A percentile compares a stretch with the other conserved stretches of the same genome.
Evolutionary conservation across 2,113 vertebrate genomes (phyloP).

Genomic region (Pedionomus torquatus): DNA sequence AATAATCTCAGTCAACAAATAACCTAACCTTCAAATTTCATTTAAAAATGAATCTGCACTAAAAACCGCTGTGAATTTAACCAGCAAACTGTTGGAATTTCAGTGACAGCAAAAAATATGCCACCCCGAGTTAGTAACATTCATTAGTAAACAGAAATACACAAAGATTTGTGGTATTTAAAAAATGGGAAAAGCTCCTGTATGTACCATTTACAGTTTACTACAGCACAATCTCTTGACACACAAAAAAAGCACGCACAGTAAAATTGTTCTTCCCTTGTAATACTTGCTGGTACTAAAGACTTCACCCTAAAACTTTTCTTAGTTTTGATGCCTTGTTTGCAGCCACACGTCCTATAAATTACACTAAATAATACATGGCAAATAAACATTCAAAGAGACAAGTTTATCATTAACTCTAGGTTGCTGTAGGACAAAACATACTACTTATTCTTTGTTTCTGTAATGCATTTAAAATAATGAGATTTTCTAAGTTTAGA

Average conservation of each 20-base stretch:
- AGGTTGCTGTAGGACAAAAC: background rate
- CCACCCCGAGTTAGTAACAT: background rate
- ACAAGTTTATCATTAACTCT: background rate
- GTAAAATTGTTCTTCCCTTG: background rate
- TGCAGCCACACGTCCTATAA: background rate
- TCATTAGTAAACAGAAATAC: background rate
- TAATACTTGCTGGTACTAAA: background rate
- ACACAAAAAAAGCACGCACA: fast-evolving
- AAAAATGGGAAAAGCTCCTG: background rate
- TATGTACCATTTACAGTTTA: background rate
- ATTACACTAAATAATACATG: background rate
- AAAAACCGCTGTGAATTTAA: background rate
- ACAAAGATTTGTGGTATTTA: background rate
- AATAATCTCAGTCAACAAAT: background rate
- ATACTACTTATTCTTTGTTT: background rate
- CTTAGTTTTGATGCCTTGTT: background rate
- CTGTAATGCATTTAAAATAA: background rate
- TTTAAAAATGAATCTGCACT: background rate
- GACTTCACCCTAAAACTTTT: background rate
- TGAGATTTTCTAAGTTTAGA: too few species aligned
- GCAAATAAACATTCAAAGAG: background rate
- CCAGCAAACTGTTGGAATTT: background rate
- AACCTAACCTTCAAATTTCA: background rate
- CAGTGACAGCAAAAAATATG: background rate
- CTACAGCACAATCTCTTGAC: background rate